Evolutionary conservation across 2,113 vertebrate species (phyloP), one percentile per base, ranked within the genome.

Genomic region (Bos javanicus): DNA sequence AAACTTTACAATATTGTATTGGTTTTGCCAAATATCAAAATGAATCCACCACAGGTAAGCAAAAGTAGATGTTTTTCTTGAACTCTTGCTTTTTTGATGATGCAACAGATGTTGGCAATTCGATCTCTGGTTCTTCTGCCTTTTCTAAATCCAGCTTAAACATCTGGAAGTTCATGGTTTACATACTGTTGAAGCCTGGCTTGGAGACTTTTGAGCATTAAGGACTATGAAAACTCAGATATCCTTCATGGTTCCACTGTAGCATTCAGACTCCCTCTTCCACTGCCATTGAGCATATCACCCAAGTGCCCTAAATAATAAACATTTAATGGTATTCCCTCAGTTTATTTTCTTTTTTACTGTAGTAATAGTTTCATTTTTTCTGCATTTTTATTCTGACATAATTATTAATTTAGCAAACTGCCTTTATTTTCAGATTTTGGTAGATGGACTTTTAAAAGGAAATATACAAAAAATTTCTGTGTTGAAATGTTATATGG

Each of bases 221-320:
- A 67, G 16, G 16, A n/a, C 33, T 67, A 67, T 19, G 7, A n/a
- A 67, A 67, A n/a, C 33, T n/a, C 33, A 67, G 3, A 67, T 67
- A n/a, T 67, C 16, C 16, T n/a, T 67, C 62, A 67, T 67, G 2
- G 33, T 19, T 67, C 62, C 8, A n/a, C 16, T n/a, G 7, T 19
- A n/a, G 62, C 33, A n/a, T 64, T 64, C 62, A n/a, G 7, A n/a
- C 15, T n/a, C 62, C 62, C 16, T 64, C 62, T 1, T 64, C 62
- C 16, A 9, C 33, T n/a, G 33, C 62, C 2, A 0, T n/a, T n/a
- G 7, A 67, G 7, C 16, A n/a, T 67, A 67, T n/a, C 33, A 67
- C 33, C 62, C 62, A n/a, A 67, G 30, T n/a, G 33, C 33, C 16
- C 21, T 74, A 74, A 23, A 43, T 43, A 23, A 39, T 6, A 74